These are phyloP conservation scores for Pteruthius melanotis DNA, from an alignment of 2,113 vertebrate species.

Conservation along the genomic window DNA sequence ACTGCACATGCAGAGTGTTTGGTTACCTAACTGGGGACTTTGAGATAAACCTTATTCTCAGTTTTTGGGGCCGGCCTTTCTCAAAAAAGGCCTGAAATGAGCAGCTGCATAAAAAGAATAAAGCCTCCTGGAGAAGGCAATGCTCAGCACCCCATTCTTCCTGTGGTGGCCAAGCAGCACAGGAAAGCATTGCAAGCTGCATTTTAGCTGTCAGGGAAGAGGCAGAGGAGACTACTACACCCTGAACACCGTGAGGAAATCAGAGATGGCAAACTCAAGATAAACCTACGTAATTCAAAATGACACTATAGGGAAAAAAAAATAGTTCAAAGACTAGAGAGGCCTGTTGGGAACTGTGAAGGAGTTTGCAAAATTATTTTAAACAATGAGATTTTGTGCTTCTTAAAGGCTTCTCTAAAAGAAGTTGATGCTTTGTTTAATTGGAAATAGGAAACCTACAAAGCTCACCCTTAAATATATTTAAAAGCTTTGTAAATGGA, in stretches of 20 bases:
- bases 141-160: background rate
- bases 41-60: background rate
- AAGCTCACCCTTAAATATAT: slow-evolving; percentile 33
- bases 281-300: background rate
- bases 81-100: background rate
- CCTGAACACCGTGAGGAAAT: background rate
- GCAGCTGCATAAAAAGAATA: background rate
- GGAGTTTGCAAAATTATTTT: background rate
- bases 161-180: background rate
- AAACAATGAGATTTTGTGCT: background rate
- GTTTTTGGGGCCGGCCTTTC: background rate
- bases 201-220: background rate
- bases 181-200: background rate
- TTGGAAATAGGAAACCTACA: background rate
- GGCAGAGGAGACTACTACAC: background rate
- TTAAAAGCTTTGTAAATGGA: slow-evolving; percentile 53
- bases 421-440: background rate
- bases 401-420: background rate
- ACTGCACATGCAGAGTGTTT: background rate
- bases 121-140: background rate
- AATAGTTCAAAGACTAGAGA: background rate
- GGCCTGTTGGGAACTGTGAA: background rate
- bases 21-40: background rate
- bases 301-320: background rate
- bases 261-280: background rate